Evolutionary conservation across 2,113 vertebrate species (phyloP).

Genomic region (Syrmaticus mikado): DNA sequence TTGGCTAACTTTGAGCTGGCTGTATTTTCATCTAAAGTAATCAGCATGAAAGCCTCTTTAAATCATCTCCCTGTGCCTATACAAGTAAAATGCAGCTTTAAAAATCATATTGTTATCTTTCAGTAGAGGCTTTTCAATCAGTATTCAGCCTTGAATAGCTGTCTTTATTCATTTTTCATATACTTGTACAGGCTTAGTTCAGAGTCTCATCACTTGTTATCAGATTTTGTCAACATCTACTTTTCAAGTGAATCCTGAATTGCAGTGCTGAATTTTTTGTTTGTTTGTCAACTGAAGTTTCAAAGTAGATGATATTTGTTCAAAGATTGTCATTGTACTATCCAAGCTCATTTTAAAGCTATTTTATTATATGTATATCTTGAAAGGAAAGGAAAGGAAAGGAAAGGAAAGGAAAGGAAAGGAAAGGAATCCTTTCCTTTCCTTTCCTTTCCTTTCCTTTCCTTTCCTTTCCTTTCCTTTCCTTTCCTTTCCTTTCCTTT

Average conservation of each 20-base stretch:
- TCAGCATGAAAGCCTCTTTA: constrained; percentile 72
- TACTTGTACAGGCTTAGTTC: constrained; percentile 57
- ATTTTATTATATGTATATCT: not conserved
- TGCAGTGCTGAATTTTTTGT: not conserved
- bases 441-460: too few species aligned
- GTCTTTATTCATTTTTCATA: constrained; percentile 58
- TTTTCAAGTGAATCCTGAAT: constrained; percentile 39
- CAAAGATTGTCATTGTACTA: not conserved
- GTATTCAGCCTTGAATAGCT: constrained; percentile 57
- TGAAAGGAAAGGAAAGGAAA: too few species aligned
- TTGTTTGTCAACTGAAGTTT: not conserved
- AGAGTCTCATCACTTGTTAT: constrained; percentile 28
- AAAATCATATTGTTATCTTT: constrained; percentile 75
- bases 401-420: too few species aligned
- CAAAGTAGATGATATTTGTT: not conserved
- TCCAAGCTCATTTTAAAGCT: not conserved
- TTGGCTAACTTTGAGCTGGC: constrained; percentile 65
- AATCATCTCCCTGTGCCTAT: constrained; percentile 50
- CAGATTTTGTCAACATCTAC: constrained; percentile 26
- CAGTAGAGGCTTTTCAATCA: constrained; percentile 64
- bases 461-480: too few species aligned
- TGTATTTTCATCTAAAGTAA: constrained; percentile 75
- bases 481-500: too few species aligned
- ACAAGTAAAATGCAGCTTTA: constrained; percentile 71
- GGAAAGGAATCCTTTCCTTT: too few species aligned